Conservation (phyloP, 1,140 invertebrate genomes). For the Aphaenogaster rudis region DNA sequence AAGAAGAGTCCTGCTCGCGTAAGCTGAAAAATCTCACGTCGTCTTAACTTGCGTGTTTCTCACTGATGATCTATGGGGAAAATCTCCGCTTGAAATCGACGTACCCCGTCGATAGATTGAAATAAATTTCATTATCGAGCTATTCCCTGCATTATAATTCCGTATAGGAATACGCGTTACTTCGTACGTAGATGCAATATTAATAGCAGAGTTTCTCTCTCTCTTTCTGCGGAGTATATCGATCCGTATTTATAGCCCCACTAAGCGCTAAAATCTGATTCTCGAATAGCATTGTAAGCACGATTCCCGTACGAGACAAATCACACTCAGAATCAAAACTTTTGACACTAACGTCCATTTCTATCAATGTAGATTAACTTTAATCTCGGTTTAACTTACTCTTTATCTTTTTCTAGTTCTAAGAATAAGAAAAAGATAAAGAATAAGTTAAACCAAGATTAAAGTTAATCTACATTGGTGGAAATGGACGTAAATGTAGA, state of each 20-base stretch:
- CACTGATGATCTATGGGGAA: background rate
- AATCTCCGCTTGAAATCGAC: background rate
- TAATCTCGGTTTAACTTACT: too few species aligned
- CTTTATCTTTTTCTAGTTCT: too few species aligned
- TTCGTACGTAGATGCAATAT: slow-evolving; percentile 37
- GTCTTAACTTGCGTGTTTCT: background rate
- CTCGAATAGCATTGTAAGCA: slow-evolving; percentile 1
- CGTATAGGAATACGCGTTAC: background rate
- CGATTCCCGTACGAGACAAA: background rate
- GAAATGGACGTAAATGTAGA: background rate
- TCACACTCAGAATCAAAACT: background rate
- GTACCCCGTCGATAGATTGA: background rate
- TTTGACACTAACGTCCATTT: background rate
- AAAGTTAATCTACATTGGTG: too few species aligned
- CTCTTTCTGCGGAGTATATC: slow-evolving; percentile 18
- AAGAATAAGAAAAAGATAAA: too few species aligned
- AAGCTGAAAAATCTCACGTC: background rate
- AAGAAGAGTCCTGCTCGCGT: background rate
- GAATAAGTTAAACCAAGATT: too few species aligned
- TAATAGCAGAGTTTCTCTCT: slow-evolving; percentile 30
- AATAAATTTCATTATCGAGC: background rate
- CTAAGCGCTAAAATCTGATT: slow-evolving; percentile 27
- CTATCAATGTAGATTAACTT: too few species aligned
- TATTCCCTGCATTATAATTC: slow-evolving; percentile 1
- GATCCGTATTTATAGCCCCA: slow-evolving; percentile 43